These are phyloP conservation scores for Brachionus calyciflorus DNA, from an alignment of 1,140 invertebrate genomes.

Conservation along the genomic window DNA sequence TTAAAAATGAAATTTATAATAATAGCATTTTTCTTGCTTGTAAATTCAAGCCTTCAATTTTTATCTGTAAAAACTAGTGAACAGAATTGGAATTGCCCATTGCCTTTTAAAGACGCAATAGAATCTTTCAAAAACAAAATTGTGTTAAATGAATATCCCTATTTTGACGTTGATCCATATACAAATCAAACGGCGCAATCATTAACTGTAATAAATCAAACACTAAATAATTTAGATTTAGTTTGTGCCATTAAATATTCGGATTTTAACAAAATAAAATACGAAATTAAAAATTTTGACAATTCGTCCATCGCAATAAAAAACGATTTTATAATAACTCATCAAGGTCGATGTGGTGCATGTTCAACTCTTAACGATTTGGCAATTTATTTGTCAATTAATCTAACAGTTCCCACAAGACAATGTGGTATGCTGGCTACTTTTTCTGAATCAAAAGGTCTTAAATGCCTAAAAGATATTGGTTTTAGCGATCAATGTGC, in stretches of 20 bases:
- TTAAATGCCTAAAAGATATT: not conserved
- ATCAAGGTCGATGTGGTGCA: conserved; percentile 26
- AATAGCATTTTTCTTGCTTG: too few relatives aligned
- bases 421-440: conserved; percentile 8
- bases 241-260: conserved; percentile 1
- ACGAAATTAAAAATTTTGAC: conserved; percentile 27
- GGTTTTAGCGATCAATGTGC: conserved; percentile 21
- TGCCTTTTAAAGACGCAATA: not conserved
- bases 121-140: not conserved
- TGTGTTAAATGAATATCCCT: not conserved
- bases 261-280: not conserved
- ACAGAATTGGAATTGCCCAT: conserved; percentile 29
- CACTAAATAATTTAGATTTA: not conserved
- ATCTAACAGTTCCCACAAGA: not conserved
- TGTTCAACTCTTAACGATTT: conserved; percentile 27
- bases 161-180: conserved; percentile 16
- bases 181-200: conserved; percentile 5
- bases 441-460: not conserved
- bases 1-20: too few relatives aligned
- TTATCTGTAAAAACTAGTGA: too few relatives aligned
- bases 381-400: conserved; percentile 8
- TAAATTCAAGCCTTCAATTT: too few relatives aligned
- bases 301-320: not conserved
- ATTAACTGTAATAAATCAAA: not conserved
- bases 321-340: not conserved